Evolutionary conservation across 2,797 vertebrate species (phyloP).

Genomic region (Melanotaenia trifasciata): DNA sequence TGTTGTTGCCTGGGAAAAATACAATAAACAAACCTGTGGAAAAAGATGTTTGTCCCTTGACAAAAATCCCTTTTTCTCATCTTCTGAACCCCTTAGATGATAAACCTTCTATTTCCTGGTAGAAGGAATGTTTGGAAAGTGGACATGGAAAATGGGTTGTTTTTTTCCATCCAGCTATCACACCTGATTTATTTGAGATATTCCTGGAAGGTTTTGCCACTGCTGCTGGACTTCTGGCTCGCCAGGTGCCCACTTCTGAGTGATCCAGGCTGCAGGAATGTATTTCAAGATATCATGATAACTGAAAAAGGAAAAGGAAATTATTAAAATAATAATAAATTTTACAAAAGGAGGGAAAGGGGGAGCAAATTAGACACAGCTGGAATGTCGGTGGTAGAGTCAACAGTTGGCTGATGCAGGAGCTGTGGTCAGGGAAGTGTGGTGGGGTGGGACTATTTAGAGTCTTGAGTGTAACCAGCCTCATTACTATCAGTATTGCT

Average conservation of each 20-base stretch:
- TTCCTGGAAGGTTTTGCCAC: conserved; percentile 81
- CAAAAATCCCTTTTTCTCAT: conserved; percentile 25
- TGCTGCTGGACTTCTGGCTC: conserved; percentile 52
- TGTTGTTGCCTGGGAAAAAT: conserved; percentile 67
- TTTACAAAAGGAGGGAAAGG: conserved; percentile 47
- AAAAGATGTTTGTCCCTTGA: conserved; percentile 50
- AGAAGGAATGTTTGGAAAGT: conserved; percentile 72
- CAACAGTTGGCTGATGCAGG: conserved; percentile 37
- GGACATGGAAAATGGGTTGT: conserved; percentile 66
- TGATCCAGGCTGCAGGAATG: conserved; percentile 59
- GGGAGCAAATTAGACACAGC: conserved; percentile 71
- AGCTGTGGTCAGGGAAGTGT: conserved; percentile 38
- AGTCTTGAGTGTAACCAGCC: conserved; percentile 11
- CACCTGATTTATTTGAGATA: conserved; percentile 85
- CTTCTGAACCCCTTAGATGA: conserved; percentile 60
- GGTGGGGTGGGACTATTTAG: background rate
- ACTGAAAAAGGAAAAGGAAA: conserved; percentile 79
- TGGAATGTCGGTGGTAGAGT: conserved; percentile 60
- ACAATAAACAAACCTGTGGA: conserved; percentile 66
- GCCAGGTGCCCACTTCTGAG: conserved; percentile 64
- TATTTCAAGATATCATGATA: conserved; percentile 77
- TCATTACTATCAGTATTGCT: background rate
- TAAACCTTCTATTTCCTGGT: conserved; percentile 61
- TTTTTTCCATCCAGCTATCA: conserved; percentile 79
- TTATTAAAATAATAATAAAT: conserved; percentile 79